Base-by-base conservation (phyloP, 2,113 vertebrate genomes). In the Lepidothrix coronata region DNA sequence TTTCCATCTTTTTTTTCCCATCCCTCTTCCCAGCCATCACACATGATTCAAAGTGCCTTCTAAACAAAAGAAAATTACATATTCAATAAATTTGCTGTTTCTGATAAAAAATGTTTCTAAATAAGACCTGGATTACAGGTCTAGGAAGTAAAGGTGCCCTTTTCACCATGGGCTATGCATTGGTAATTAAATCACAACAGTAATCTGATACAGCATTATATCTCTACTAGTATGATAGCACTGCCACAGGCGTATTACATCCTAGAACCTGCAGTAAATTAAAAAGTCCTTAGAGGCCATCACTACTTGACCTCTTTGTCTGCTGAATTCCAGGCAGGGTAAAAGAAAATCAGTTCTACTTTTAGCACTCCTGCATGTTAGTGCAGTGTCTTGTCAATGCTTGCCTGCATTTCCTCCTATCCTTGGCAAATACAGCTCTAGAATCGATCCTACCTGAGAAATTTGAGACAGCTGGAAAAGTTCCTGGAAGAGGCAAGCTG, bases 241-340 rank as follows among this genome's bases (percentile, higher is more conserved):
- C 37, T 62, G 67, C 68, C 49, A 83, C 51, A 84, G 63, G 51
- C 2, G 3, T 77, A 88, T 88, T 93, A 91, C 80, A 63, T 86
- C 59, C 65, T 54, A 80, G 39, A 93, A 92, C 28, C 72, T 92
- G 92, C 41, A 95, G 72, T 86, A 92, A 81, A 93, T 92, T 89
- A 88, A 71, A 39, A 86, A 80, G 79, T 80, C 91, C 95, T 91
- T 71, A 28, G 88, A 92, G 86, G 71, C 88, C 76, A 67, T 44
- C 39, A 13, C 43, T 86, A 48, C 83, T 84, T 95, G 86, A 93
- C 95, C 88, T 91, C 61, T 92, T 82, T 70, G n/a, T 73, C 89
- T 81, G 59, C 63, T 90, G 88, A 93, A 92, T 95, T 92, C 79
- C 76, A 86, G 33, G 46, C 86, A 35, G 59, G 21, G 35, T 25